Base-by-base conservation (phyloP, 2,113 vertebrate genomes). In the Perca flavescens region DNA sequence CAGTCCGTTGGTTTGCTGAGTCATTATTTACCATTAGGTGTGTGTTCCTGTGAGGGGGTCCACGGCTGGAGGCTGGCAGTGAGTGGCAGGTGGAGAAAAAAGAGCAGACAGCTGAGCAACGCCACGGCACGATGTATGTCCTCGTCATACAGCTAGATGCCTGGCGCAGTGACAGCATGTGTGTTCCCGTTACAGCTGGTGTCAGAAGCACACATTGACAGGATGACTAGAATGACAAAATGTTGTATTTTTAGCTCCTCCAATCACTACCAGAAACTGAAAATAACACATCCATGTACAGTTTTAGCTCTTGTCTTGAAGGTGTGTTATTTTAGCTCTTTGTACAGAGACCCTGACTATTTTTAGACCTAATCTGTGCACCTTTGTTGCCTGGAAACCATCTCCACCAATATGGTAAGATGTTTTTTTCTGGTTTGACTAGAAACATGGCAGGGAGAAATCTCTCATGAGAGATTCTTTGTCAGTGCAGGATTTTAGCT, bases 351-450 rank as follows among this genome's bases (percentile, higher is more conserved):
- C 72, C 3, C 46, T 3, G 40, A 53, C 87, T 93, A 93, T 94
- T 90, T 91, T 89, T 93, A 93, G 88, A 87, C 61, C 0, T 79
- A 62, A 83, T 84, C 79, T 61, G 15, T 82, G 89, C 74, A 77
- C 82, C 77, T 89, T 87, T 74, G 92, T 94, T 94, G 93, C 93
- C 87, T 92, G 89, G 93, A 91, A 90, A 94, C 93, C 64, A 64
- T 84, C 82, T 74, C 70, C 19, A 46, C 85, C 83, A 82, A 69
- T 76, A 79, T 64, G 67, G 70, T 36, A 31, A 71, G 40, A 22
- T 70, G 46, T 74, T 71, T 64, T 61, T 70, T 87, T 60, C 71
- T 73, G 81, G 63, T 92, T 80, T 82, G 40, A 70, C 79, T 74
- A 31, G 65, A 77, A 80, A 65, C 62, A 10, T 34, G 62, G 65